Evolutionary conservation across 1,140 invertebrate species (phyloP).

Genomic region (Tyrophagus putrescentiae): DNA sequence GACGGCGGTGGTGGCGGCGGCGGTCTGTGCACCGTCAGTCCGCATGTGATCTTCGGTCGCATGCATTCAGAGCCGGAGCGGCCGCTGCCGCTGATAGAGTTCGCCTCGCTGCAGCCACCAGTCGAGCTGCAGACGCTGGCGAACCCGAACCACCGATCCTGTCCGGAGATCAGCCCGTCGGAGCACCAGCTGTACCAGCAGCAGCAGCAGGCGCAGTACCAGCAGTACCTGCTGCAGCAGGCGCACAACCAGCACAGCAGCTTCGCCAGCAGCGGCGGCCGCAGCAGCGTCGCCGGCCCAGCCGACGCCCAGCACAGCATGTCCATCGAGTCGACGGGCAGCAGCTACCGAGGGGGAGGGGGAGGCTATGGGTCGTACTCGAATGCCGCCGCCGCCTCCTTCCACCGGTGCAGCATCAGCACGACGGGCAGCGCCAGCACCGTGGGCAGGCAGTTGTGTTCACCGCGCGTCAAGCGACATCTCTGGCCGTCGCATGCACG

Average conservation of each 20-base stretch:
- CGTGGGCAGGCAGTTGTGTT: not conserved
- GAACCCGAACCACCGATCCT: constrained; percentile 27
- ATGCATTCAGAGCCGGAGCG: constrained; percentile 29
- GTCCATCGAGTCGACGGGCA: not conserved
- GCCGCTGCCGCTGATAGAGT: constrained; percentile 26
- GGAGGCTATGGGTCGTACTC: too few species aligned
- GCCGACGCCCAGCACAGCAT: not conserved
- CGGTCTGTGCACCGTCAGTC: constrained; percentile 18
- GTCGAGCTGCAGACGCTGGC: constrained; percentile 8
- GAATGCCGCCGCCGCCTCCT: too few species aligned
- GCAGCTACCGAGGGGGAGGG: too few species aligned
- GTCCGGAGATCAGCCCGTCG: constrained; percentile 27
- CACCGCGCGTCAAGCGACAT: constrained; percentile 23
- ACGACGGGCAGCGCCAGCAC: not conserved
- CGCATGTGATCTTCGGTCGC: constrained; percentile 27
- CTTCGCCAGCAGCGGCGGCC: not conserved
- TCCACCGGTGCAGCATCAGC: not conserved
- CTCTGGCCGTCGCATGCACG: constrained; percentile 28
- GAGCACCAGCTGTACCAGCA: constrained; percentile 15
- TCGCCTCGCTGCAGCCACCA: constrained; percentile 19
- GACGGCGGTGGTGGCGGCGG: not conserved
- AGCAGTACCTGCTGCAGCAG: not conserved
- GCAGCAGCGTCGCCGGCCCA: not conserved
- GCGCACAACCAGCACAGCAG: not conserved
- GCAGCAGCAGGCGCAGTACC: constrained; percentile 12